These are phyloP conservation scores for Bovichtus variegatus DNA, from an alignment of 2,797 vertebrate species.

Conservation along the genomic window DNA sequence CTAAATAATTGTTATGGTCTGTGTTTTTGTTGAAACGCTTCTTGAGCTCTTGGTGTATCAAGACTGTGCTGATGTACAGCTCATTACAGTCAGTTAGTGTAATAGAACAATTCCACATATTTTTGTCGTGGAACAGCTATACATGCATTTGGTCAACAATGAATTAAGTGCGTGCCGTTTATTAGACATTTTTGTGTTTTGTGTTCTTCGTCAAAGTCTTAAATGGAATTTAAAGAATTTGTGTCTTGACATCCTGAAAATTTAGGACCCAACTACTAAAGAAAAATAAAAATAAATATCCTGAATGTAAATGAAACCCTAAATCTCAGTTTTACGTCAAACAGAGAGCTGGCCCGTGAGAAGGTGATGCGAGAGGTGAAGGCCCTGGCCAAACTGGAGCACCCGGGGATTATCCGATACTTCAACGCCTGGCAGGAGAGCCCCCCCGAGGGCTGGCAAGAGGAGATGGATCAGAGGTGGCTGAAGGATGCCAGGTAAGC, in stretches of 20 bases:
- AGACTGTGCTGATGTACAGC: not conserved
- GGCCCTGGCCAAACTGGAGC: conserved; percentile 96
- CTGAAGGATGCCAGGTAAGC: conserved; percentile 93
- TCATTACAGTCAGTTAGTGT: conserved; percentile 2
- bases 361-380: conserved; percentile 99
- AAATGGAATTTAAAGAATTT: not conserved
- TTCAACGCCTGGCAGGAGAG: conserved; percentile 99
- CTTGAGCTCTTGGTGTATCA: conserved; percentile 10
- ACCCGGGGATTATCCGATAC: conserved; percentile 97
- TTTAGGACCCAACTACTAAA: not conserved
- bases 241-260: not conserved
- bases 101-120: conserved; percentile 4
- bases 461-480: conserved; percentile 97
- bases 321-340: not conserved
- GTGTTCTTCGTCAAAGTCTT: too few relatives aligned
- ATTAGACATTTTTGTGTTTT: too few relatives aligned
- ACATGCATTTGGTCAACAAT: not conserved
- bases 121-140: not conserved
- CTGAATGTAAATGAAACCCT: not conserved
- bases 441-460: conserved; percentile 97
- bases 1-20: not conserved
- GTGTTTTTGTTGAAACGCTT: not conserved
- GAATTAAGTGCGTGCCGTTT: too few relatives aligned
- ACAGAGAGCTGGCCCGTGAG: conserved; percentile 95
- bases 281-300: not conserved